These are phyloP conservation scores for Onychomys arenicola DNA, from an alignment of 2,797 vertebrate genomes.

Conservation along the genomic window DNA sequence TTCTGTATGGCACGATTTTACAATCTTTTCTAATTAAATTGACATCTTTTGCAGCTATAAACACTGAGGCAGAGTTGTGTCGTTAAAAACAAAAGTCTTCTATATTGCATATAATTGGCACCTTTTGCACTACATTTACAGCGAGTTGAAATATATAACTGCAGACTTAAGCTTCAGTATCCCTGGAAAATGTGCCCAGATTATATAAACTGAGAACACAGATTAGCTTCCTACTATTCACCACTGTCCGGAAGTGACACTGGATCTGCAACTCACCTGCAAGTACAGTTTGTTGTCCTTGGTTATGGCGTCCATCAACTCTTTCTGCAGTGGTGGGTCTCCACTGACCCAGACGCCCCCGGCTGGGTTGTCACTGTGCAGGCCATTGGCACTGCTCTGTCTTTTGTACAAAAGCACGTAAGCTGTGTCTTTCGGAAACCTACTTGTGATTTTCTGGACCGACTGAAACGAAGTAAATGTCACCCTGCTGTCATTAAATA, in stretches of 20 bases:
- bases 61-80: background rate
- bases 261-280: slow-evolving; percentile 91
- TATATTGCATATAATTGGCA: background rate
- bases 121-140: slow-evolving; percentile 16
- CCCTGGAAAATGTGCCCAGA: background rate
- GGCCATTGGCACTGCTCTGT: slow-evolving; percentile 88
- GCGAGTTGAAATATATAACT: slow-evolving; percentile 20
- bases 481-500: slow-evolving; percentile 99
- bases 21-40: background rate
- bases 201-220: slow-evolving; percentile 24
- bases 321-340: slow-evolving; percentile 98
- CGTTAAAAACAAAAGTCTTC: slow-evolving; percentile 12
- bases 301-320: slow-evolving; percentile 98
- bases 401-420: slow-evolving; percentile 99
- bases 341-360: slow-evolving; percentile 91
- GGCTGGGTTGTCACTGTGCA: slow-evolving; percentile 81
- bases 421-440: slow-evolving; percentile 99
- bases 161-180: slow-evolving; percentile 46
- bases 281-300: slow-evolving; percentile 99
- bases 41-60: slow-evolving; percentile 13
- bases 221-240: slow-evolving; percentile 24
- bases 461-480: slow-evolving; percentile 98
- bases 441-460: slow-evolving; percentile 98
- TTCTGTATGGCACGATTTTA: slow-evolving; percentile 20
- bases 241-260: background rate